Evolutionary conservation across 2,888 invertebrate species (phyloP).

Genomic region (Leptopilina syphax): DNA sequence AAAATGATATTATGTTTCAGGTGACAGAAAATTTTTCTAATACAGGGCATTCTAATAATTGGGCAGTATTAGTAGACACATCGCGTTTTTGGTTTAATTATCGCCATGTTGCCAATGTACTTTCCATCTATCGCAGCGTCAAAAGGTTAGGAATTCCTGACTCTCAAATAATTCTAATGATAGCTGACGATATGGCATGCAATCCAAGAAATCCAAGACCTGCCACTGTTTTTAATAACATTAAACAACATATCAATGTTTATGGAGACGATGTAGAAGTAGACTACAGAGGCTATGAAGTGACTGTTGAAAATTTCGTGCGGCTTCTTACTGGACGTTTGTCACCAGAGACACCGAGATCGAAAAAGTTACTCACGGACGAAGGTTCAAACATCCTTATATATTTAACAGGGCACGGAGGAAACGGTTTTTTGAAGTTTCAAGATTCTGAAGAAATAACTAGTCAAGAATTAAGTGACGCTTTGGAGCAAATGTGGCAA

Average conservation of each 20-base stretch:
- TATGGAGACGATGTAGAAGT: slow-evolving; percentile 99
- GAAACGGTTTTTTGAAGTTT: slow-evolving; percentile 99
- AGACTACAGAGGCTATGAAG: slow-evolving; percentile 96
- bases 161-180: slow-evolving; percentile 98
- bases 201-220: slow-evolving; percentile 98
- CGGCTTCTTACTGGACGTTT: slow-evolving; percentile 95
- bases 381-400: slow-evolving; percentile 98
- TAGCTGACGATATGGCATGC: slow-evolving; percentile 99
- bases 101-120: slow-evolving; percentile 98
- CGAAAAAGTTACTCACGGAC: slow-evolving; percentile 96
- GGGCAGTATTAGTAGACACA: slow-evolving; percentile 99
- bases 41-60: slow-evolving; percentile 96
- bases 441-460: slow-evolving; percentile 99
- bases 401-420: slow-evolving; percentile 97
- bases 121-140: slow-evolving; percentile 98
- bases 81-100: slow-evolving; percentile 99
- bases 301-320: slow-evolving; percentile 98
- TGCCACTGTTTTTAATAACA: slow-evolving; percentile 98
- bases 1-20: slow-evolving; percentile 58
- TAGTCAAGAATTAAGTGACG: slow-evolving; percentile 98
- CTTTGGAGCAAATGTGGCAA: slow-evolving; percentile 99
- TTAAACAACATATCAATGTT: slow-evolving; percentile 98
- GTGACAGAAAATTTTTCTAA: slow-evolving; percentile 80
- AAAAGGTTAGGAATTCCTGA: slow-evolving; percentile 99
- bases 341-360: slow-evolving; percentile 94